A percentile compares a stretch with the other conserved stretches of the same genome.
phyloP scores from a whole-genome alignment of 2,113 vertebrate species.

The Aegotheles bennettii region DNA sequence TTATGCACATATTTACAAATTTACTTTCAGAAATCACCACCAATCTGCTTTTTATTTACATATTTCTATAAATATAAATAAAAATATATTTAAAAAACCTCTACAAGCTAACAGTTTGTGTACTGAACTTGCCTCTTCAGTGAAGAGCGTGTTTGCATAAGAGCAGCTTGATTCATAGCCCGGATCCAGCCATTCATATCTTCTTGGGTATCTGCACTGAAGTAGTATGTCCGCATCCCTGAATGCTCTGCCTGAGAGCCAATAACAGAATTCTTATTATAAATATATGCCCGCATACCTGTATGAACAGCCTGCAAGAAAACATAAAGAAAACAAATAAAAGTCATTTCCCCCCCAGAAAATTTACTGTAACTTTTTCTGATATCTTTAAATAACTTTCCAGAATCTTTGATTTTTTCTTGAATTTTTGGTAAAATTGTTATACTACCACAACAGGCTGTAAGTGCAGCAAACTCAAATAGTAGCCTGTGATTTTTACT shows the following conservation, averaged over 20 bases:
- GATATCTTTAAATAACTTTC: neutral
- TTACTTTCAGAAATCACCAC: neutral
- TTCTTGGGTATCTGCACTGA: conserved; percentile 96
- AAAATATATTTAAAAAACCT: neutral
- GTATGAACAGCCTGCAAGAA: conserved; percentile 86
- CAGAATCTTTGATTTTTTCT: neutral
- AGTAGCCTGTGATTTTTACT: neutral
- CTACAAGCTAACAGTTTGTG: neutral
- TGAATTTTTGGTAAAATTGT: neutral
- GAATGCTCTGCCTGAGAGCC: conserved; percentile 92
- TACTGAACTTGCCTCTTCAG: conserved; percentile 84
- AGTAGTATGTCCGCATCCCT: conserved; percentile 97
- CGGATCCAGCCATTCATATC: conserved; percentile 96
- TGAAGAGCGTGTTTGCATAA: conserved; percentile 86
- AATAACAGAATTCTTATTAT: conserved; percentile 86
- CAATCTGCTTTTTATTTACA: neutral
- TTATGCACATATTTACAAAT: neutral
- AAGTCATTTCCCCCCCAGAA: accelerated
- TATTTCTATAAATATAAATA: too few relatives aligned
- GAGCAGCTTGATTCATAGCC: conserved; percentile 96
- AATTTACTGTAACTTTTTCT: neutral
- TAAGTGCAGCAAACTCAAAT: neutral
- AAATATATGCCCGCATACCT: conserved; percentile 95
- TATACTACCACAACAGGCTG: neutral
- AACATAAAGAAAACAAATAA: neutral